These are phyloP conservation scores for Varroa destructor DNA, from an alignment of 1,140 invertebrate genomes.

Conservation along the genomic window DNA sequence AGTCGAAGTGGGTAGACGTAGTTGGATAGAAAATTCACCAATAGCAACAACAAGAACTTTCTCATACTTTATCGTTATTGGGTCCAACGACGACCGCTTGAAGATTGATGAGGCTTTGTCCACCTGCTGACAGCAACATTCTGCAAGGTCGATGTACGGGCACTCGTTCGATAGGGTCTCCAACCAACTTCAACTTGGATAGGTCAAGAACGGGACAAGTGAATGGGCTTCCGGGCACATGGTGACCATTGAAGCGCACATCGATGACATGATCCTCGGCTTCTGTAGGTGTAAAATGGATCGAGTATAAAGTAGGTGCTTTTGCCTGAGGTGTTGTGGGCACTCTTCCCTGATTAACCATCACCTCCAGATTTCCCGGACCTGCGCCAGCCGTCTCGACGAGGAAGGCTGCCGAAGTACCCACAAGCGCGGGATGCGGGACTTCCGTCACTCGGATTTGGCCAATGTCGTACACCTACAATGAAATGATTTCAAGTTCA, in stretches of 20 bases:
- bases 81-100: slow-evolving; percentile 5
- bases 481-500: too few species aligned
- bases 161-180: slow-evolving; percentile 75
- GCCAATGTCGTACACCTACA: slow-evolving; percentile 64
- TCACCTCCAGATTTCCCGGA: slow-evolving; percentile 87
- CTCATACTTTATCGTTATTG: background rate
- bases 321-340: slow-evolving; percentile 87
- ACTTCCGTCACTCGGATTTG: slow-evolving; percentile 88
- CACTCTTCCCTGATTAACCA: slow-evolving; percentile 85
- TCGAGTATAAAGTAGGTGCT: slow-evolving; percentile 87
- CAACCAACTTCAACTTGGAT: slow-evolving; percentile 58
- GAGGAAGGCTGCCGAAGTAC: slow-evolving; percentile 80
- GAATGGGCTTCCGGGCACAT: slow-evolving; percentile 68
- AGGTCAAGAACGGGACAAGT: slow-evolving; percentile 57
- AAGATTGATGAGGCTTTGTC: background rate
- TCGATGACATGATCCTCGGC: slow-evolving; percentile 76
- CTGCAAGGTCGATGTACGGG: slow-evolving; percentile 65
- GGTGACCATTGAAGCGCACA: slow-evolving; percentile 84
- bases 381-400: slow-evolving; percentile 94
- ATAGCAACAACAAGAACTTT: too few species aligned
- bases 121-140: slow-evolving; percentile 64
- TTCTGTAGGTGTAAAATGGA: slow-evolving; percentile 86
- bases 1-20: too few species aligned
- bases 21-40: too few species aligned
- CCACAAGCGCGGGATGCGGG: slow-evolving; percentile 66